phyloP scores from a whole-genome alignment of 2,888 invertebrate species.

The Gortyna flavago region DNA sequence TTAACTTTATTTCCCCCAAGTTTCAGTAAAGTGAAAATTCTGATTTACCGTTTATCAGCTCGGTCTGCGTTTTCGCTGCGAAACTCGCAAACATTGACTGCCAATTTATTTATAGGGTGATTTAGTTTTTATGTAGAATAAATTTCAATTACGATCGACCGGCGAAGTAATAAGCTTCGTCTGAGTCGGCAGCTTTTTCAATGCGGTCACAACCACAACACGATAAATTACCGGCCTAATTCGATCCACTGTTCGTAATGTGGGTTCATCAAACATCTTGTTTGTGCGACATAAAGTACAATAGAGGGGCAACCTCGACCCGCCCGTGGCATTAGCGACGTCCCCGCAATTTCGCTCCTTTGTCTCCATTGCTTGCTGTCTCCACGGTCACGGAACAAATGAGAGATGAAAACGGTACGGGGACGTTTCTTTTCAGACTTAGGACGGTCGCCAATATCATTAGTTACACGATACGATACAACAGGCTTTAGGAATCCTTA shows the following conservation, averaged over 20 bases:
- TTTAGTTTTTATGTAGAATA: slow-evolving; percentile 56
- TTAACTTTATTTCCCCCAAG: slow-evolving; percentile 67
- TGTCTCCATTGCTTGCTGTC: slow-evolving; percentile 83
- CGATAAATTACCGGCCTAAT: slow-evolving; percentile 82
- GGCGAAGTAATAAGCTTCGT: slow-evolving; percentile 55
- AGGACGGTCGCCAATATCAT: slow-evolving; percentile 68
- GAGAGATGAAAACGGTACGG: slow-evolving; percentile 78
- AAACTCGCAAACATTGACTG: slow-evolving; percentile 53
- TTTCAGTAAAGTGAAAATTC: slow-evolving; percentile 72
- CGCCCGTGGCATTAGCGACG: slow-evolving; percentile 77
- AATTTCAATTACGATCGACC: slow-evolving; percentile 58
- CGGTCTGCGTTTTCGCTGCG: slow-evolving; percentile 45
- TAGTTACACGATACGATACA: slow-evolving; percentile 75
- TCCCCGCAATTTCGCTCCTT: slow-evolving; percentile 82
- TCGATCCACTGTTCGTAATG: slow-evolving; percentile 85
- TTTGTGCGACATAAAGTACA: slow-evolving; percentile 83
- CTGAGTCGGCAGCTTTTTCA: slow-evolving; percentile 67
- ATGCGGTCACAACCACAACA: slow-evolving; percentile 71
- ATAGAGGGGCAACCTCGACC: slow-evolving; percentile 75
- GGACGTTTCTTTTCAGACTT: slow-evolving; percentile 75
- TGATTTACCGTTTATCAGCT: slow-evolving; percentile 71
- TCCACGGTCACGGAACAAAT: slow-evolving; percentile 78
- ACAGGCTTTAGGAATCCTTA: slow-evolving; percentile 51
- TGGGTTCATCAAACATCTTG: slow-evolving; percentile 86
- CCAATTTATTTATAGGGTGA: slow-evolving; percentile 44